Evolutionary conservation across 1,140 invertebrate species (phyloP).

Genomic region (Drosophila mojavensis): DNA sequence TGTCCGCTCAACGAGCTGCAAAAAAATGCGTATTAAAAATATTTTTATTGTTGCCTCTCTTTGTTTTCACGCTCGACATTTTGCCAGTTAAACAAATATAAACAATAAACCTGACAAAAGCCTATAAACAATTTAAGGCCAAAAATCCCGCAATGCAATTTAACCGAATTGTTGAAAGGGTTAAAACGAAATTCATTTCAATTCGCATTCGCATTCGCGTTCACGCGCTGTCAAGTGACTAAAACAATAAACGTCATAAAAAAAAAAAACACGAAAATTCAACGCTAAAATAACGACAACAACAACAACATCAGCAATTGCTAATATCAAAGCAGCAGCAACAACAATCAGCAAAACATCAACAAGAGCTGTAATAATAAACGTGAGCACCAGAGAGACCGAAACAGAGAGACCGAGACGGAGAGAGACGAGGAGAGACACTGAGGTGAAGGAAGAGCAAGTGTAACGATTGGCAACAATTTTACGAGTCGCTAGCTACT

Average conservation of each 20-base stretch:
- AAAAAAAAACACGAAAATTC: constrained; percentile 53
- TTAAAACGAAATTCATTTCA: constrained; percentile 35
- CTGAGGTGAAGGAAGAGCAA: constrained; percentile 4
- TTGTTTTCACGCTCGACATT: constrained; percentile 32
- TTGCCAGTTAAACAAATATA: constrained; percentile 35
- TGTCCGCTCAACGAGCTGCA: constrained; percentile 28
- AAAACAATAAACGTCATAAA: constrained; percentile 67
- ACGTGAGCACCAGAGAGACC: not conserved
- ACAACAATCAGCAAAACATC: constrained; percentile 22
- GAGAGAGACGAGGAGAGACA: not conserved
- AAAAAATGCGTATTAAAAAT: constrained; percentile 57
- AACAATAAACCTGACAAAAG: constrained; percentile 45
- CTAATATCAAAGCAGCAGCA: constrained; percentile 15
- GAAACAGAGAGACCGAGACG: not conserved
- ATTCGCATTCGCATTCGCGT: constrained; percentile 45
- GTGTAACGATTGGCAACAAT: constrained; percentile 66
- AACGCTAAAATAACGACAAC: constrained; percentile 40
- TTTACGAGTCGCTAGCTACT: constrained; percentile 75
- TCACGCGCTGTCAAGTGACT: constrained; percentile 62
- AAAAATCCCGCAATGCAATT: constrained; percentile 7
- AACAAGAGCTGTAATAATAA: constrained; percentile 20
- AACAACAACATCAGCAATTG: constrained; percentile 13
- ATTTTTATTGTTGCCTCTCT: constrained; percentile 62
- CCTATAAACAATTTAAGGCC: constrained; percentile 41
- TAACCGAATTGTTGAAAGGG: constrained; percentile 28